Base-by-base conservation (phyloP, 2,113 vertebrate genomes). In the Anseranas semipalmata region DNA sequence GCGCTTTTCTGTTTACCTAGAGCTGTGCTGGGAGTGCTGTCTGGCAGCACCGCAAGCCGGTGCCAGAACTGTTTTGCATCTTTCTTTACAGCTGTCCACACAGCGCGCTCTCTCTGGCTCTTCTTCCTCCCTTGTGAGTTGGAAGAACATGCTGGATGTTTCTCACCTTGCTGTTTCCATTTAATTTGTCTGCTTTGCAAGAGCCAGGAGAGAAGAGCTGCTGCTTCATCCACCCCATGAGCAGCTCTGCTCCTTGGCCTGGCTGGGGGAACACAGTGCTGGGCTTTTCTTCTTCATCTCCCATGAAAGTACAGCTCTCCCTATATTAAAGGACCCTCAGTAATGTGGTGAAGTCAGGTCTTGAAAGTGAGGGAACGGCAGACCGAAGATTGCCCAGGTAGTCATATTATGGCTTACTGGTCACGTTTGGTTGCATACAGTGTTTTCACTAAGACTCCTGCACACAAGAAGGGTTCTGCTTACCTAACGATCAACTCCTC, bases 231-330 rank as follows among this genome's bases (percentile, higher is more conserved):
- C 9, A 2, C 15, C 7, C 32, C 0, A 0, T 56, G 41, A 71
- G 33, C 35, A 24, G 15, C 3, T 59, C 25, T 5, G 1, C n/a
- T 46, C 17, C 30, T 63, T 63, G 66, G n/a, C 32, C 56, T 46
- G 63, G 21, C 56, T 7, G 5, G 24, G 8, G 13, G 3, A 10
- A 27, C 68, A 39, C 28, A 0, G 3, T 27, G 33, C 28, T 1
- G 8, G 28, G 27, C 75, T 65, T 41, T 28, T 63, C 37, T 63
- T 14, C 20, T 70, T 45, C 32, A 14, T 66, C 10, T 70, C 24
- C 18, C 7, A 2, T 53, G 58, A 65, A 48, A 18, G 16, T 65
- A 16, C 6, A n/a, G 12, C 14, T 58, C 60, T 74, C 48, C 22
- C 30, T 82, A 0, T 6, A 1, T 68, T 37, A 27, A 32, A 72